These are phyloP conservation scores for Lepus townsendii DNA, from an alignment of 2,797 vertebrate genomes.

Conservation along the genomic window DNA sequence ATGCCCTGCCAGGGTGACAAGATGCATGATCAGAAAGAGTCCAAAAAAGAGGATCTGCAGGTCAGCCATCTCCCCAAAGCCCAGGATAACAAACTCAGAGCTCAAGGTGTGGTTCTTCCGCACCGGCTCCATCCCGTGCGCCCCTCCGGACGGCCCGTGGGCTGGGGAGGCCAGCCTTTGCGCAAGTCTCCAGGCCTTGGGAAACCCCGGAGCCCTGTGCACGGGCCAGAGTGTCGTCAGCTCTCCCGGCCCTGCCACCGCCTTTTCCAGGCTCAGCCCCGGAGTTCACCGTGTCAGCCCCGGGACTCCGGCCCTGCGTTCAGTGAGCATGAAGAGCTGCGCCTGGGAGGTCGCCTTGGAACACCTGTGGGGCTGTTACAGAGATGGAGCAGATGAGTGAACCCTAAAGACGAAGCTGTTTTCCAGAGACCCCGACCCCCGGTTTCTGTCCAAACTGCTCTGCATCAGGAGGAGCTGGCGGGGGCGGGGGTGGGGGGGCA, in stretches of 20 bases:
- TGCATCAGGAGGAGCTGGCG: not conserved
- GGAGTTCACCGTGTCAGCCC: not conserved
- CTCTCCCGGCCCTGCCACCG: too few relatives aligned
- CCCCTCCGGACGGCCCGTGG: not conserved
- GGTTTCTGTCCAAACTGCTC: not conserved
- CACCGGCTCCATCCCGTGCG: not conserved
- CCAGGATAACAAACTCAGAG: conserved; percentile 69
- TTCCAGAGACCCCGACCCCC: not conserved
- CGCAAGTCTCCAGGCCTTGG: not conserved
- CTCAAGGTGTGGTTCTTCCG: conserved; percentile 38
- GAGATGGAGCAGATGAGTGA: not conserved
- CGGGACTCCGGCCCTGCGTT: not conserved
- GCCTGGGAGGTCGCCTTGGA: not conserved
- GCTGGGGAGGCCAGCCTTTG: not conserved
- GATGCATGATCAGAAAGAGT: conserved; percentile 65
- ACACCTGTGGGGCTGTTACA: not conserved
- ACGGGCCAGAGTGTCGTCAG: not conserved
- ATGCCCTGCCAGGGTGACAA: conserved; percentile 66
- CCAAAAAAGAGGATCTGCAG: conserved; percentile 61
- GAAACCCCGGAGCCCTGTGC: not conserved
- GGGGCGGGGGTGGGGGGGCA: not conserved
- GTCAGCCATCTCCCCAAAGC: conserved; percentile 55
- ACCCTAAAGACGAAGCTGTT: not conserved
- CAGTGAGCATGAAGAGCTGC: not conserved
- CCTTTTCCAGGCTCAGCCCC: not conserved